Conservation (phyloP, 2,797 vertebrate genomes). For the Danio aesculapii region DNA sequence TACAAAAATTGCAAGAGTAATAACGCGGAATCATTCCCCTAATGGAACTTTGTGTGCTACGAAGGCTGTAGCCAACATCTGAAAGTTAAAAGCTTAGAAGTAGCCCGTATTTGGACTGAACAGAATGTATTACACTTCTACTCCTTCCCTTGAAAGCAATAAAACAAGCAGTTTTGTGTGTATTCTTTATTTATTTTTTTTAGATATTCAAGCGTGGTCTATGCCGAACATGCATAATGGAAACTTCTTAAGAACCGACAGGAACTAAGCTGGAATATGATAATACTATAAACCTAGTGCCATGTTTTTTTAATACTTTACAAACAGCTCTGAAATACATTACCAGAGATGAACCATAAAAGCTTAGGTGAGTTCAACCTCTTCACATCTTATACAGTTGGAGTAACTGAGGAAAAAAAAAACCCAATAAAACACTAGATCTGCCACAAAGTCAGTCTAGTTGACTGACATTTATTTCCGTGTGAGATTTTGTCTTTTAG, state of each 20-base stretch:
- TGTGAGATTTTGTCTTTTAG: not conserved
- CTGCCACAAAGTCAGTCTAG: not conserved
- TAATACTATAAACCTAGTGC: not conserved
- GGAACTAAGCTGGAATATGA: not conserved
- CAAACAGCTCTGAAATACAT: not conserved
- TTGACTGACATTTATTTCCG: constrained; percentile 1
- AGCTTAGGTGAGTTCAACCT: not conserved
- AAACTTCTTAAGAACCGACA: not conserved
- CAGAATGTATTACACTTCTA: not conserved
- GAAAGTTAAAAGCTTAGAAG: not conserved
- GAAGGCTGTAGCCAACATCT: not conserved
- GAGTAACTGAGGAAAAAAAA: not conserved
- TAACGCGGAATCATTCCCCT: not conserved
- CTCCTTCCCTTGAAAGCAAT: not conserved
- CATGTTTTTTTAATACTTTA: not conserved
- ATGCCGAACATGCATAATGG: not conserved
- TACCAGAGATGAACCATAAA: not conserved
- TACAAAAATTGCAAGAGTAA: not conserved
- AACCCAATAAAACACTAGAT: not conserved
- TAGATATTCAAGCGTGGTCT: not conserved
- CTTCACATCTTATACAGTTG: not conserved
- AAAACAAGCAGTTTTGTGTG: not conserved
- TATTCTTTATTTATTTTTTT: not conserved
- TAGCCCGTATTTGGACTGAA: not conserved
- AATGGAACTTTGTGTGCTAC: not conserved